A percentile compares a stretch with the other conserved stretches of the same genome.
These are phyloP conservation scores for Apteryx mantelli DNA, from an alignment of 2,113 vertebrate genomes.

Conservation along the genomic window DNA sequence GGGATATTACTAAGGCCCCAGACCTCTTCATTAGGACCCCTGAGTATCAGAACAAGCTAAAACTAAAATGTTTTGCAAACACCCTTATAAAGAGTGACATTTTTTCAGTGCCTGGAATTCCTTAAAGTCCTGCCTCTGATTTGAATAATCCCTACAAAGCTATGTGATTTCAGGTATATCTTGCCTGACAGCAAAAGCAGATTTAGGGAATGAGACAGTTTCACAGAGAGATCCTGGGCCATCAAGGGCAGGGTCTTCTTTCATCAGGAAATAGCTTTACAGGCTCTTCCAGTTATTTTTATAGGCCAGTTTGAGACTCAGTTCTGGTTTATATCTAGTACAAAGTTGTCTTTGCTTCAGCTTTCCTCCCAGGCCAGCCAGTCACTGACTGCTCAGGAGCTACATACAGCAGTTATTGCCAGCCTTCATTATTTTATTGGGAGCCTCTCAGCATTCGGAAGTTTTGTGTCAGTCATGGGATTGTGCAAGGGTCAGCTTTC, in stretches of 20 bases:
- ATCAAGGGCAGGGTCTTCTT: background rate
- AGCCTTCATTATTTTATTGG: background rate
- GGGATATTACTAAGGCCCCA: background rate
- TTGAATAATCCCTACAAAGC: constrained; percentile 20
- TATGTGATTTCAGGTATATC: background rate
- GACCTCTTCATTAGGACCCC: background rate
- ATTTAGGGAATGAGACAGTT: background rate
- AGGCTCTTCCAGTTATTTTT: background rate
- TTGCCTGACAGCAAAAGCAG: background rate
- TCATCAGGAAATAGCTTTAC: background rate
- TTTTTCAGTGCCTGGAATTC: constrained; percentile 31
- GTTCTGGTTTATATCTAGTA: background rate
- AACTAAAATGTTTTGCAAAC: background rate
- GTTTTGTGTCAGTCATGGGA: background rate
- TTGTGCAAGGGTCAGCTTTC: background rate
- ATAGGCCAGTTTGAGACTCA: background rate
- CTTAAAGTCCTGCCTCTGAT: constrained; percentile 2
- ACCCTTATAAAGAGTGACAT: background rate
- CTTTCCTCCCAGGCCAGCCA: background rate
- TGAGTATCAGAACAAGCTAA: background rate
- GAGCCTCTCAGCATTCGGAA: background rate
- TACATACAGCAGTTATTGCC: background rate
- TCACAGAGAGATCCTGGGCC: background rate
- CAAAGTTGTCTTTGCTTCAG: background rate
- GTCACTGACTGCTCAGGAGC: background rate